Percentiles rank a stretch among this genome's conserved stretches.
These are phyloP conservation scores for Heliconius hortense DNA, from an alignment of 2,888 invertebrate species.

Conservation along the genomic window DNA sequence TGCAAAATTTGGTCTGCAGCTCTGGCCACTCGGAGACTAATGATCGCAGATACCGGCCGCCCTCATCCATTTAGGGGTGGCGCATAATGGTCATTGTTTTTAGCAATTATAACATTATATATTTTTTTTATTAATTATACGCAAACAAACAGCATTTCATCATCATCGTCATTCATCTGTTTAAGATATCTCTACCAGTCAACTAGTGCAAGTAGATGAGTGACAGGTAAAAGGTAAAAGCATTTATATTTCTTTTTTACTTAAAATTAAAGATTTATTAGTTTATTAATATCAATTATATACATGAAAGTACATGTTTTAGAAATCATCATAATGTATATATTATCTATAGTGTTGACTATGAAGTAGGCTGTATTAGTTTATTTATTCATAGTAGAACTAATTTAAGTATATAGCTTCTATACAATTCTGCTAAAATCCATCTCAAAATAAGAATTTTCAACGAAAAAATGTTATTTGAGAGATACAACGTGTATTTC, in stretches of 20 bases:
- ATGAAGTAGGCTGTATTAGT: background rate
- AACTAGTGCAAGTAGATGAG: no score
- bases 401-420: background rate
- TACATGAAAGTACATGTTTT: no score
- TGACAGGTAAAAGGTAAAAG: no score
- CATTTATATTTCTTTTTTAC: no score
- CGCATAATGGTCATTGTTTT: slow-evolving; percentile 38
- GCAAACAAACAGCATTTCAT: no score
- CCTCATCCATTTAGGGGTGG: slow-evolving; percentile 62
- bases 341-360: background rate
- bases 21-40: slow-evolving; percentile 68
- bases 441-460: background rate
- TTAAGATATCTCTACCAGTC: background rate
- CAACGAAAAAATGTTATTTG: background rate
- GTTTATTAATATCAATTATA: no score
- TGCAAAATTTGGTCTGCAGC: slow-evolving; percentile 66
- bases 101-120: slow-evolving; percentile 3
- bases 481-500: slow-evolving; percentile 2
- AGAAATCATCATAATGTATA: background rate
- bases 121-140: no score
- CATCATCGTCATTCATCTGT: no score
- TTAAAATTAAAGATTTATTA: no score
- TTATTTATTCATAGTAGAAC: background rate
- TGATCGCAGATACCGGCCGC: slow-evolving; percentile 68
- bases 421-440: background rate